phyloP scores from a whole-genome alignment of 2,113 vertebrate species.

The Malaclemys terrapin region DNA sequence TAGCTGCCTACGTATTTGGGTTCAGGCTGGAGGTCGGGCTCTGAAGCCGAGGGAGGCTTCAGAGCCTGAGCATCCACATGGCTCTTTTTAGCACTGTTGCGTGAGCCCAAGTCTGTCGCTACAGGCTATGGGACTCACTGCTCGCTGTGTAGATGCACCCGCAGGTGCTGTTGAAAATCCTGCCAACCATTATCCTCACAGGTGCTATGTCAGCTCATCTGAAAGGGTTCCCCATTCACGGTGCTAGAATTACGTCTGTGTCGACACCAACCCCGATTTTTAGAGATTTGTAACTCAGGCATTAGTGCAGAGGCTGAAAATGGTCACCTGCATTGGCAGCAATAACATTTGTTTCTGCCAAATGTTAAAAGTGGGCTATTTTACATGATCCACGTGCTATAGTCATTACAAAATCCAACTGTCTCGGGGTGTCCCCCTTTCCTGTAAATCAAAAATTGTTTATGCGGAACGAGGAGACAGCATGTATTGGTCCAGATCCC shows the following conservation, averaged over 20 bases:
- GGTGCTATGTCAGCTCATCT: background rate
- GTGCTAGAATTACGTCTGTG: background rate
- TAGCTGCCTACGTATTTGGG: background rate
- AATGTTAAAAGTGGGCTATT: background rate
- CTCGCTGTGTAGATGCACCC: too few relatives aligned
- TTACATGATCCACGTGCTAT: background rate
- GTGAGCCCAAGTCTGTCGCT: background rate
- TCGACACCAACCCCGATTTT: background rate
- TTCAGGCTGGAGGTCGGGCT: too few relatives aligned
- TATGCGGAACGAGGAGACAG: background rate
- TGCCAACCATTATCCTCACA: too few relatives aligned
- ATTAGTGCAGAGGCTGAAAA: background rate
- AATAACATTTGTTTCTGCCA: background rate
- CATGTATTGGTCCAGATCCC: rapidly evolving
- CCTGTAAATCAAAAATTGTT: background rate
- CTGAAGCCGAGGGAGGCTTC: too few relatives aligned
- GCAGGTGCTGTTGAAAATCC: too few relatives aligned
- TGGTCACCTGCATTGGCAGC: background rate
- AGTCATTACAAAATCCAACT: background rate
- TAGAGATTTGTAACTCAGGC: background rate
- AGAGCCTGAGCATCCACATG: background rate
- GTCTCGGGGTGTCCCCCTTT: too few relatives aligned
- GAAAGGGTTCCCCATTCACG: background rate
- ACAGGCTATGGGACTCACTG: too few relatives aligned
- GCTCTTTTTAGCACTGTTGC: background rate